phyloP scores from a whole-genome alignment of 2,888 invertebrate species.

The Lamellibrachia columna region DNA sequence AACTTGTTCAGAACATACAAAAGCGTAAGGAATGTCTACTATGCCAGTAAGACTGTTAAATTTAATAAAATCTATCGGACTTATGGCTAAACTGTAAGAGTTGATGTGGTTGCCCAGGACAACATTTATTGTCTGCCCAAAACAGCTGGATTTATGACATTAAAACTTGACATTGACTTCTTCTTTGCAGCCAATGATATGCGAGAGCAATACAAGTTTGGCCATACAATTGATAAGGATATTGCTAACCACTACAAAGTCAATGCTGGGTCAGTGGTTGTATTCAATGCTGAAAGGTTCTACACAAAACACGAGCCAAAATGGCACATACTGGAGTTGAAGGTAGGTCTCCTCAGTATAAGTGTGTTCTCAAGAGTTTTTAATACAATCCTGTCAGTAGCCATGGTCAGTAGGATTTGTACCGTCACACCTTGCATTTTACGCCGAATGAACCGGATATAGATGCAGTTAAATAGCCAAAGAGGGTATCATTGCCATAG shows the following conservation, averaged over 20 bases:
- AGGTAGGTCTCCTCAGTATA: not conserved
- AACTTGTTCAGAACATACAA: no score
- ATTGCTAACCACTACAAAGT: conserved; percentile 56
- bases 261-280: conserved; percentile 64
- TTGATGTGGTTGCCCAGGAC: no score
- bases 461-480: no score
- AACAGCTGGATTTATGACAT: no score
- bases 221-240: conserved; percentile 66
- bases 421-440: not conserved
- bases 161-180: conserved; percentile 16
- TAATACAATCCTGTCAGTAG: not conserved
- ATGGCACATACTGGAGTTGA: conserved; percentile 51
- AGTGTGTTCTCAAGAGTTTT: not conserved
- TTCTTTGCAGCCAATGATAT: conserved; percentile 64
- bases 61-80: no score
- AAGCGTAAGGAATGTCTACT: no score
- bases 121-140: no score
- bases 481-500: no score
- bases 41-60: no score
- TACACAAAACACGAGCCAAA: conserved; percentile 69
- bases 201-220: conserved; percentile 67
- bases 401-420: not conserved
- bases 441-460: no score
- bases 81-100: no score
- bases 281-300: conserved; percentile 69